Evolutionary conservation across 1,140 invertebrate genomes (phyloP), one percentile per base, ranked within the genome.

Genomic region (Lordiphosa stackelbergi): DNA sequence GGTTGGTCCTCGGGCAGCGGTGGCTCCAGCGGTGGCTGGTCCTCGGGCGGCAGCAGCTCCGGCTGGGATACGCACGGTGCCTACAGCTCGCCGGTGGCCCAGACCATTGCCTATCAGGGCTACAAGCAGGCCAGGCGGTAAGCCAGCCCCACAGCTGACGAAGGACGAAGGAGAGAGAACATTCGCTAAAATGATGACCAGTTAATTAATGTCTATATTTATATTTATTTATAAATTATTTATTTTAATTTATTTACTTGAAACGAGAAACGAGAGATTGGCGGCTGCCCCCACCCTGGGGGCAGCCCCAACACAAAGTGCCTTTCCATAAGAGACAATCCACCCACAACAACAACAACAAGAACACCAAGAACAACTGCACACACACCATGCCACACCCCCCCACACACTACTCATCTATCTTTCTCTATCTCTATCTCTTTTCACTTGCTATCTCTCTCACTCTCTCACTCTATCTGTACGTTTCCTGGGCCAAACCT

Each of bases 41-140:
- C 70, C 38, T 85, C 77, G 34, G 73, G 73, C 40, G 72, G 73
- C 55, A 78, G 45, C 69, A 78, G 45, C 69, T 66, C 62, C 24
- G 88, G 87, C 65, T 87, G 86, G 86, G 86, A 87, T 49, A 38
- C 83, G 59, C 88, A 88, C 42, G 88, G 87, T 38, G 79, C 88
- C 57, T 88, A 89, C 79, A 87, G 85, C 59, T 75, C 86, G 9
- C 88, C 85, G 12, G 85, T 87, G 45, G 88, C 88, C 16, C 88
- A 89, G 71, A 84, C 88, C 31, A 75, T 89, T 34, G 88, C 89
- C 51, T 89, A 89, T 65, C 75, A 85, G 53, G 88, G 78, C 47
- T 88, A 89, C 69, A 88, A 87, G 57, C 77, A 73, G 60, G 70
- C 78, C 59, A 83, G 85, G 61, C 85, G 85, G 66, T 86, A 86